Conservation (phyloP, 1,140 invertebrate genomes). For the Linepithema humile region DNA sequence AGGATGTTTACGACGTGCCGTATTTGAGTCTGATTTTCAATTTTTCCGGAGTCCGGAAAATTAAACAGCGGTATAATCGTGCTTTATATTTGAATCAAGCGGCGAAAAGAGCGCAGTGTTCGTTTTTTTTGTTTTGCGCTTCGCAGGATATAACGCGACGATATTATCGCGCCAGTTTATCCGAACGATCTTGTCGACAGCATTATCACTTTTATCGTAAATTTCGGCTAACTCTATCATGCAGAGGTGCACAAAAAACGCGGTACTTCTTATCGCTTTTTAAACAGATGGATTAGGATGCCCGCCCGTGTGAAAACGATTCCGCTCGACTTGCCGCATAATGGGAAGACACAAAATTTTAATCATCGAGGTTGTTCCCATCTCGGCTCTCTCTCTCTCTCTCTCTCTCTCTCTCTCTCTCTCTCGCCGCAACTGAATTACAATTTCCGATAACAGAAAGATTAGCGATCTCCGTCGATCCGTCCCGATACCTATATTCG, state of each 20-base stretch:
- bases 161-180: neutral
- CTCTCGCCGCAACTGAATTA: conserved; percentile 35
- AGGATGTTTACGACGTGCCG: too few species aligned
- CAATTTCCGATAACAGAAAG: conserved; percentile 56
- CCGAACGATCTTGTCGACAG: neutral
- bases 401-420: neutral
- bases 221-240: neutral
- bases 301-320: conserved; percentile 1
- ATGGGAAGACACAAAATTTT: conserved; percentile 33
- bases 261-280: neutral
- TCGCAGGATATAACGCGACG: neutral
- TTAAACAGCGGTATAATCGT: neutral
- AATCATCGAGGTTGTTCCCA: neutral
- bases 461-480: conserved; percentile 56
- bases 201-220: neutral
- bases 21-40: neutral
- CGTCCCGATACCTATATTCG: conserved; percentile 42
- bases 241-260: neutral
- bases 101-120: neutral
- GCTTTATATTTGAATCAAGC: neutral
- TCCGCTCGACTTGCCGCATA: neutral
- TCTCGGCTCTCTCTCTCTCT: neutral
- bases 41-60: neutral
- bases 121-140: too few species aligned
- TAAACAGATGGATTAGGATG: neutral